These are phyloP conservation scores for Podarcis cretensis DNA, from an alignment of 2,113 vertebrate species.

Conservation along the genomic window DNA sequence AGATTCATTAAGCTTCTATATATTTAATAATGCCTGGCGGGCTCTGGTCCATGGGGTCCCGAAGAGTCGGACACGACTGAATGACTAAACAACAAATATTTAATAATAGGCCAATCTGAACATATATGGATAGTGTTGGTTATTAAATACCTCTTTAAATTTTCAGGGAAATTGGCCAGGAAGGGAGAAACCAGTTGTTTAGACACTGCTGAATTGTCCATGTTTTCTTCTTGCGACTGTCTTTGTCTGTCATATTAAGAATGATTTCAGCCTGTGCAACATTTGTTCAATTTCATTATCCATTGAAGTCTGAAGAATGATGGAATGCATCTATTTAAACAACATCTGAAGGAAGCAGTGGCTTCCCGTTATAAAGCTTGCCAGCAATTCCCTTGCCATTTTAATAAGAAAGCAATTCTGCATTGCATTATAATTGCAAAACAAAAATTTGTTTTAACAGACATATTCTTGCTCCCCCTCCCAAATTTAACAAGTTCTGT, in stretches of 20 bases:
- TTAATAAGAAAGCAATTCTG: background rate
- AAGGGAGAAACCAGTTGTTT: conserved; percentile 36
- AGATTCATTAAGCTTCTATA: background rate
- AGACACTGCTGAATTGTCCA: conserved; percentile 10
- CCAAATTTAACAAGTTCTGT: background rate
- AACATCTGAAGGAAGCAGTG: conserved; percentile 10
- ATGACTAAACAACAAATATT: background rate
- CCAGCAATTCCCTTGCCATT: background rate
- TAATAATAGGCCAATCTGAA: background rate
- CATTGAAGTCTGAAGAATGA: conserved; percentile 4
- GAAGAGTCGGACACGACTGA: too few relatives aligned
- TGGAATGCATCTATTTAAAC: conserved; percentile 35
- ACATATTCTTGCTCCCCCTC: rapidly evolving
- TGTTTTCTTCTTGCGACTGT: conserved; percentile 24
- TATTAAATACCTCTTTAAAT: conserved; percentile 23
- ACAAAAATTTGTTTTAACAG: background rate
- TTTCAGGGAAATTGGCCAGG: conserved; percentile 34
- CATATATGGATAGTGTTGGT: background rate
- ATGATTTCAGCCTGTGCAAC: background rate
- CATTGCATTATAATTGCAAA: background rate
- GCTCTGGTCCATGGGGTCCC: too few relatives aligned
- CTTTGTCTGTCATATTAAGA: conserved; percentile 36
- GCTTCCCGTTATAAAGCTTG: conserved; percentile 10
- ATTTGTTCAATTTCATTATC: conserved; percentile 50
- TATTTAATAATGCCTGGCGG: background rate